Percentiles rank a stretch among this genome's conserved stretches.
Evolutionary conservation across 1,140 invertebrate species (phyloP).

Genomic region (Telenomus remus): DNA sequence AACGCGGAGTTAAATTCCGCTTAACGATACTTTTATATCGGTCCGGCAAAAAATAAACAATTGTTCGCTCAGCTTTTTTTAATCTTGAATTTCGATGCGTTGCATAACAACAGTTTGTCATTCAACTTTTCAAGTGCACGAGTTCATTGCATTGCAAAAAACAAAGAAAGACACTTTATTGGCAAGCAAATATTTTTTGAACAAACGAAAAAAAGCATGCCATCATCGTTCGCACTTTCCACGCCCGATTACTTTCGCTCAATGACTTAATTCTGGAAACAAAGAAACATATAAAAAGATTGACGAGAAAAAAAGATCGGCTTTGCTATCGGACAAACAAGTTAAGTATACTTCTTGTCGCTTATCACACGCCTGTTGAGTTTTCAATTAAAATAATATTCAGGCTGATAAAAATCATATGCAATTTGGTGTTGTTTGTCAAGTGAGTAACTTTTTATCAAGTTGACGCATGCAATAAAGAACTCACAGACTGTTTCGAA

Average conservation of each 20-base stretch:
- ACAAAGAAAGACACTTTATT: too few species aligned
- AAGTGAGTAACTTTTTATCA: conserved; percentile 39
- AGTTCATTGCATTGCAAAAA: conserved; percentile 35
- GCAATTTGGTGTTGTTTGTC: conserved; percentile 5
- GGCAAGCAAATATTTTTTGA: conserved; percentile 29
- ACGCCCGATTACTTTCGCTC: conserved; percentile 9
- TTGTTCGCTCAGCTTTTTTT: not conserved
- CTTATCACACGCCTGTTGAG: not conserved
- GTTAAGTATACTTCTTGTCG: not conserved
- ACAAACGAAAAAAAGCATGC: conserved; percentile 27
- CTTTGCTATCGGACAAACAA: too few species aligned
- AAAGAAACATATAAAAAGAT: not conserved
- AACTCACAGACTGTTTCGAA: conserved; percentile 16
- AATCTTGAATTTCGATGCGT: conserved; percentile 5
- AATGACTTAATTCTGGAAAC: not conserved
- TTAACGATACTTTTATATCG: too few species aligned
- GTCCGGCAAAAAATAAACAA: not conserved
- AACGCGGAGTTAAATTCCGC: too few species aligned
- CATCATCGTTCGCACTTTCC: conserved; percentile 5
- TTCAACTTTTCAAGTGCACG: conserved; percentile 17
- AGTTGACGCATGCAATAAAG: conserved; percentile 22
- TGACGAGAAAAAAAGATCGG: too few species aligned
- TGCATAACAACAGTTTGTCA: conserved; percentile 23
- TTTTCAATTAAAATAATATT: not conserved
- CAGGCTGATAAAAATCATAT: not conserved